Percentiles rank a stretch among this genome's conserved stretches.
Evolutionary conservation across 2,888 invertebrate genomes (phyloP).

Genomic region (Watsonalla cultraria): DNA sequence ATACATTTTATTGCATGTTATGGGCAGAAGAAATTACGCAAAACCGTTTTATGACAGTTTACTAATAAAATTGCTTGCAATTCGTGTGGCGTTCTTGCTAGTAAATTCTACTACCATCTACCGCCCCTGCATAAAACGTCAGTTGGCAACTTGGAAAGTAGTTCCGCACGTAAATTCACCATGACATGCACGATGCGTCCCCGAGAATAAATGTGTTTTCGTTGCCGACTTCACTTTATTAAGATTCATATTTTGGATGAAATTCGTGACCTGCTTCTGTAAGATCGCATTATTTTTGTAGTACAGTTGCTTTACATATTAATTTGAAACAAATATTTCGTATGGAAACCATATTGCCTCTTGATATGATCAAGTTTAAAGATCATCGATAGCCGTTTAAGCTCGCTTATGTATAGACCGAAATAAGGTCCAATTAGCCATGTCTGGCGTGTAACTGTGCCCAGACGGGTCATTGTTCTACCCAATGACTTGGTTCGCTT

Average conservation of each 20-base stretch:
- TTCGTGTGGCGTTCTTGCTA: background rate
- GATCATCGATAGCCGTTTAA: slow-evolving; percentile 13
- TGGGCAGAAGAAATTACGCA: no score
- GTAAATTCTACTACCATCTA: background rate
- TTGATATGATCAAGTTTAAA: slow-evolving; percentile 6
- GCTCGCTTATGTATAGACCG: slow-evolving; percentile 11
- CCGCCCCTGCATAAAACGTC: slow-evolving; percentile 4
- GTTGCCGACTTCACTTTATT: slow-evolving; percentile 23
- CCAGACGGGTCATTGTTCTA: slow-evolving; percentile 56
- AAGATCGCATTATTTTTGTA: slow-evolving; percentile 6
- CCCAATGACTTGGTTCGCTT: slow-evolving; percentile 19
- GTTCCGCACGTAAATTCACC: slow-evolving; percentile 27
- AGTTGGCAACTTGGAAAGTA: slow-evolving; percentile 19
- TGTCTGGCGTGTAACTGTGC: slow-evolving; percentile 16
- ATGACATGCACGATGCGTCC: slow-evolving; percentile 18
- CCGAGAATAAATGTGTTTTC: slow-evolving; percentile 38
- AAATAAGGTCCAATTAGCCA: slow-evolving; percentile 27
- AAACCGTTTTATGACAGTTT: background rate
- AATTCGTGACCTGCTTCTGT: slow-evolving; percentile 28
- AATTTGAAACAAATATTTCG: background rate
- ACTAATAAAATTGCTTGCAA: background rate
- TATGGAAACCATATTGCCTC: slow-evolving; percentile 14
- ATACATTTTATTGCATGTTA: no score
- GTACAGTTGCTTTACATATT: background rate
- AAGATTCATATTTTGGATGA: slow-evolving; percentile 30